Base-by-base conservation (phyloP, 2,888 invertebrate genomes). In the Cephus pulcher region DNA sequence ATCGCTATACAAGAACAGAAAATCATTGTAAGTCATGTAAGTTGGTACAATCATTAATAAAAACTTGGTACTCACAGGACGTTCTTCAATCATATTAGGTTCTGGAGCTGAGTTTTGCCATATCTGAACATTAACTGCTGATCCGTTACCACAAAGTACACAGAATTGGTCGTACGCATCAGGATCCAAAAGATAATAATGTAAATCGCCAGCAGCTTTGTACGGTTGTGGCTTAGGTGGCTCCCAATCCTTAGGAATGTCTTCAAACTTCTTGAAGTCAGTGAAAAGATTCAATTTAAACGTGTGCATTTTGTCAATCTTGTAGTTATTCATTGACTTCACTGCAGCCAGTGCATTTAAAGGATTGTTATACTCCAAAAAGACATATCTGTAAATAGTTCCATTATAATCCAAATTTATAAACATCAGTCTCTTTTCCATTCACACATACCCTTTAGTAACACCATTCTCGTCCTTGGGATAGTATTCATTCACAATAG, bases 81-180 rank as follows among this genome's bases (percentile, higher is more conserved):
- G 94, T 85, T 97, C 96, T 92, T 98, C 97, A 69, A 98, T 85
- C 80, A 95, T 90, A 1, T 94, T 93, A 23, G 98, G 98, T 88
- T 99, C 98, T 0, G 98, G 97, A 73, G 96, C 93, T 0, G 96
- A 95, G 91, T 99, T 98, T 89, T 96, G 95, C 96, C 97, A 98
- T 76, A 98, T 95, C 86, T 96, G 96, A 74, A 98, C 95, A 84
- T 95, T 95, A 4, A 96, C 95, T 30, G 93, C 92, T 0, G 95
- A 94, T 0, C 96, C 95, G 76, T 95, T 96, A 75, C 98, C 97
- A 76, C 95, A 95, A 34, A 98, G 96, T 30, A 98, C 96, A 87
- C 97, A 95, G 92, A 96, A 99, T 92, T 99, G 99, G 93, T 99
- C 99, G 88, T 96, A 97, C 77, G 98, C 97, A 93, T 99, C 98